A percentile compares a stretch with the other conserved stretches of the same genome.
Evolutionary conservation across 2,113 vertebrate genomes (phyloP).

Genomic region (Porphyrio hochstetteri): DNA sequence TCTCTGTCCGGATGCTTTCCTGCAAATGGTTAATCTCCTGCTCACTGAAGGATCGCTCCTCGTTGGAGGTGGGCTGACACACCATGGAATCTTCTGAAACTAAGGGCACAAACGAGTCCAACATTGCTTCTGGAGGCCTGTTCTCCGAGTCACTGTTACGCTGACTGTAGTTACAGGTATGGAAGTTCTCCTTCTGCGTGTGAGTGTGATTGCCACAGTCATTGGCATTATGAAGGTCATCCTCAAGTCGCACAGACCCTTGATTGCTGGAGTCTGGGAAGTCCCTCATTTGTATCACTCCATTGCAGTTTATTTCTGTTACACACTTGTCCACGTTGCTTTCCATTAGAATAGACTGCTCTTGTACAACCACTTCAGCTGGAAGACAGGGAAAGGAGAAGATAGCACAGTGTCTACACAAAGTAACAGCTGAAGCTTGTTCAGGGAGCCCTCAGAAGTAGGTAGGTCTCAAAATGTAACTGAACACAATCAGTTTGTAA

Average conservation of each 20-base stretch:
- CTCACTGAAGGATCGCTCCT: conserved; percentile 19
- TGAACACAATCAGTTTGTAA: no score
- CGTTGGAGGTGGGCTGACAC: conserved; percentile 49
- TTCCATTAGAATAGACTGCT: conserved; percentile 56
- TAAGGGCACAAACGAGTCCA: conserved; percentile 60
- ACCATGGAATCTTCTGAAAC: conserved; percentile 62
- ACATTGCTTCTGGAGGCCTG: conserved; percentile 53
- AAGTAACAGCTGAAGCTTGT: not conserved
- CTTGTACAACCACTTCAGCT: conserved; percentile 59
- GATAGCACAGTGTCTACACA: not conserved
- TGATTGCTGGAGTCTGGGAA: conserved; percentile 61
- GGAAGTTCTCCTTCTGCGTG: conserved; percentile 52
- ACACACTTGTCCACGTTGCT: conserved; percentile 37
- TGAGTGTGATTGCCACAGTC: conserved; percentile 51
- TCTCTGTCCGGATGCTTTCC: conserved; percentile 73
- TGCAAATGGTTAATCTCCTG: conserved; percentile 74
- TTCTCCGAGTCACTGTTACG: conserved; percentile 54
- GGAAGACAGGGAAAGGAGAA: conserved; percentile 14
- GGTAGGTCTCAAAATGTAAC: not conserved
- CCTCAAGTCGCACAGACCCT: conserved; percentile 71
- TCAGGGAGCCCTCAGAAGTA: not conserved
- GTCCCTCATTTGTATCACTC: conserved; percentile 62
- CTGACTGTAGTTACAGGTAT: conserved; percentile 7
- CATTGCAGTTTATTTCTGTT: conserved; percentile 85
- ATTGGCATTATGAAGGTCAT: conserved; percentile 86